These are phyloP conservation scores for Halcyon badia DNA, from an alignment of 2,797 vertebrate genomes.

Conservation along the genomic window DNA sequence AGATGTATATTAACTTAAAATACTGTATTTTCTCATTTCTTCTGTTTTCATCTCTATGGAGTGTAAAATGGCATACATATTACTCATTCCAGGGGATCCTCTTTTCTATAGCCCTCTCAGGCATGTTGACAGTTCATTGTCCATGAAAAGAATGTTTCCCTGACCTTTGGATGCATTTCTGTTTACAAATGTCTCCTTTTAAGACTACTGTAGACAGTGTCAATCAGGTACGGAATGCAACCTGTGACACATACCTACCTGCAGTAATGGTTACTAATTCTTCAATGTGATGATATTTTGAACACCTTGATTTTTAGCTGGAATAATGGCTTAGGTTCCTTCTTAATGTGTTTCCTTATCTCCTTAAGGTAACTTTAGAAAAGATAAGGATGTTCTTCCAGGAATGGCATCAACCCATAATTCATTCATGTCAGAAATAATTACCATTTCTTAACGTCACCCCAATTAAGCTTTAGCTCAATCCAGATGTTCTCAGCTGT, in stretches of 20 bases:
- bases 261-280: not conserved
- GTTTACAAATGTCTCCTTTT: not conserved
- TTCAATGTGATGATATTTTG: not conserved
- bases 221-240: not conserved
- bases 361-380: not conserved
- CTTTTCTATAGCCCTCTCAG: not conserved
- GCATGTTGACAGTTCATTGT: not conserved
- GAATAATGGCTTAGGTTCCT: not conserved
- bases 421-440: not conserved
- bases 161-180: not conserved
- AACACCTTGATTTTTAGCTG: not conserved
- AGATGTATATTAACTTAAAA: not conserved
- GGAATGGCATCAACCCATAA: not conserved
- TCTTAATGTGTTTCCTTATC: not conserved
- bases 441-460: not conserved
- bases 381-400: not conserved
- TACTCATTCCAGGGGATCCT: not conserved
- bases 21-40: not conserved
- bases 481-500: not conserved
- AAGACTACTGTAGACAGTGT: not conserved
- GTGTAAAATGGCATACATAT: not conserved
- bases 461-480: not conserved
- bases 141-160: not conserved
- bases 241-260: not conserved
- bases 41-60: not conserved